phyloP scores from a whole-genome alignment of 2,113 vertebrate species.

The Pseudopipra pipra region DNA sequence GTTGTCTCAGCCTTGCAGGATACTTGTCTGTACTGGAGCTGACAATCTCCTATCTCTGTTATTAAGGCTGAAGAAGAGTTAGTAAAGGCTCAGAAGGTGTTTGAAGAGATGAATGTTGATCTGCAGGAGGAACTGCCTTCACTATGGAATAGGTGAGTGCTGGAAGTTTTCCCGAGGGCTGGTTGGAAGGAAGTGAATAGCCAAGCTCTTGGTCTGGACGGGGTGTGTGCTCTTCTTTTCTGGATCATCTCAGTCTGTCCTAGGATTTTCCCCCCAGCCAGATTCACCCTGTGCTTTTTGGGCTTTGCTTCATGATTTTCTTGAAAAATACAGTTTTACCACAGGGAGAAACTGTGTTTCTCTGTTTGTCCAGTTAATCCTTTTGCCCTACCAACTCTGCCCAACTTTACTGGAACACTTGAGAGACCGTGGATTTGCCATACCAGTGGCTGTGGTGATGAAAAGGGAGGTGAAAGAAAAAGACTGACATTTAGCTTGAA shows the following conservation, averaged over 20 bases:
- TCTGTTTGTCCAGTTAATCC: not conserved
- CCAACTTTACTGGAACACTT: not conserved
- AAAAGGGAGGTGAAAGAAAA: not conserved
- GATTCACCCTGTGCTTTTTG: not conserved
- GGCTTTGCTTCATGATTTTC: not conserved
- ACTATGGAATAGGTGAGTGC: conserved; percentile 93
- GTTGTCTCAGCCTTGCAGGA: not conserved
- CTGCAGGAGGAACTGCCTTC: conserved; percentile 97
- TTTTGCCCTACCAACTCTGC: not conserved
- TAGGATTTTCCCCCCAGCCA: not conserved
- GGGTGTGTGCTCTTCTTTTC: not conserved
- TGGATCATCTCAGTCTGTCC: not conserved
- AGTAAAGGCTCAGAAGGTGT: conserved; percentile 96
- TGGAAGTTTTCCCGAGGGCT: not conserved
- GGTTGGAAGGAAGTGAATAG: not conserved
- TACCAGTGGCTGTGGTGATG: not conserved
- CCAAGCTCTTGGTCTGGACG: not conserved
- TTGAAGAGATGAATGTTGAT: conserved; percentile 96
- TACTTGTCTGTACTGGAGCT: not conserved
- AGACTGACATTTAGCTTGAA: not conserved
- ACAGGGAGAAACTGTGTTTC: not conserved
- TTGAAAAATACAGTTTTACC: not conserved
- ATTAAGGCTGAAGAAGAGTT: conserved; percentile 94
- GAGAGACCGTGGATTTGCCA: not conserved
- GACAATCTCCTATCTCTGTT: conserved; percentile 34